phyloP scores from a whole-genome alignment of 2,888 invertebrate genomes.

The Himalopsyche japonica region DNA sequence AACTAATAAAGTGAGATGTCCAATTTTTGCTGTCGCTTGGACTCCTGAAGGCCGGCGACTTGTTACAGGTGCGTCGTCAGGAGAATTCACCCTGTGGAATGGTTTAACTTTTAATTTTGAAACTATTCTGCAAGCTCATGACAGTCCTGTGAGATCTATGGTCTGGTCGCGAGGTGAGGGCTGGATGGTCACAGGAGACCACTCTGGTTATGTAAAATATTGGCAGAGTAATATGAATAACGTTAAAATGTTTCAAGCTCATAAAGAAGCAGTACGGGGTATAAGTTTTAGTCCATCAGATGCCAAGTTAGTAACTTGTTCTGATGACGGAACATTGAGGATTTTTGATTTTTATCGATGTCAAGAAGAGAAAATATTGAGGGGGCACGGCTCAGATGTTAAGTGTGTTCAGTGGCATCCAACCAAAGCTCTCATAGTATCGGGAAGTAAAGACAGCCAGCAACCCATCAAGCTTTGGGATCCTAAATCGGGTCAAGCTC shows the following conservation, averaged over 20 bases:
- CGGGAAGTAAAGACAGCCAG: constrained; percentile 99
- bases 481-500: constrained; percentile 91
- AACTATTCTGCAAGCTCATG: constrained; percentile 99
- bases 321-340: constrained; percentile 97
- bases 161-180: constrained; percentile 99
- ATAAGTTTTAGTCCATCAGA: constrained; percentile 99
- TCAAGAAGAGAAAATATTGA: constrained; percentile 91
- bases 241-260: constrained; percentile 99
- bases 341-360: constrained; percentile 99
- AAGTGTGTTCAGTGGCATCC: constrained; percentile 99
- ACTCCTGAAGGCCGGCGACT: constrained; percentile 97
- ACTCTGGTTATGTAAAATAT: constrained; percentile 98
- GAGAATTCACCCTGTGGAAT: constrained; percentile 99
- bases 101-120: constrained; percentile 99
- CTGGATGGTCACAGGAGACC: constrained; percentile 99
- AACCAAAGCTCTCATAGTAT: constrained; percentile 93
- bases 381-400: constrained; percentile 97
- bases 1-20: constrained; percentile 99
- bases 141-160: constrained; percentile 98
- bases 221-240: constrained; percentile 99
- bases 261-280: constrained; percentile 99
- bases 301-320: constrained; percentile 98
- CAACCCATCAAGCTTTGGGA: constrained; percentile 99
- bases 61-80: constrained; percentile 98
- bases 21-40: constrained; percentile 98